Conservation (phyloP, 92 coral and sea anemone genomes). For the Desmophyllum pertusum region DNA sequence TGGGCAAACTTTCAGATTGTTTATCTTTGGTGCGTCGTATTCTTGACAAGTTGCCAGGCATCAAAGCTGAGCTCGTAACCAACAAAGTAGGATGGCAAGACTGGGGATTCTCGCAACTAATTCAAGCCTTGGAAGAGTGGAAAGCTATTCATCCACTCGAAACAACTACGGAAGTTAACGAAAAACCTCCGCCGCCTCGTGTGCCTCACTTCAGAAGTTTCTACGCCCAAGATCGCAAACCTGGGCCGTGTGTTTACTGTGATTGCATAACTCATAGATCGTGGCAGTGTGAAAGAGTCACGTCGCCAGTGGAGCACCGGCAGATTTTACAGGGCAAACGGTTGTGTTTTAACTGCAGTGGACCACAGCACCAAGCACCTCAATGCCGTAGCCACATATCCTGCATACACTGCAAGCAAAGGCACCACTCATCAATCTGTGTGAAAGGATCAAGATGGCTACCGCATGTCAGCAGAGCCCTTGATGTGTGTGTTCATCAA, state of each 20-base stretch:
- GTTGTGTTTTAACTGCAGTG: slow-evolving; percentile 55
- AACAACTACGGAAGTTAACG: background rate
- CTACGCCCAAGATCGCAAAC: slow-evolving; percentile 12
- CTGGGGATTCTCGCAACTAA: slow-evolving; percentile 58
- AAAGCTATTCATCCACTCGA: slow-evolving; percentile 58
- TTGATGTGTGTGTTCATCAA: slow-evolving; percentile 21
- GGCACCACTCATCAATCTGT: slow-evolving; percentile 56
- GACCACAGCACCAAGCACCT: slow-evolving; percentile 27
- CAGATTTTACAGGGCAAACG: slow-evolving; percentile 34
- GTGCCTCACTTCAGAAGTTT: slow-evolving; percentile 32
- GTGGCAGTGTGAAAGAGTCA: slow-evolving; percentile 48
- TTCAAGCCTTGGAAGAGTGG: slow-evolving; percentile 59
- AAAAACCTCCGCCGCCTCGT: background rate
- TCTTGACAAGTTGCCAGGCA: slow-evolving; percentile 57
- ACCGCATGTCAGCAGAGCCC: slow-evolving; percentile 44
- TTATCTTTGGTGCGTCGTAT: slow-evolving; percentile 52
- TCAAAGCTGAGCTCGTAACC: slow-evolving; percentile 53
- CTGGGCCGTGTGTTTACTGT: slow-evolving; percentile 56
- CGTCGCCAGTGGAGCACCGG: slow-evolving; percentile 32
- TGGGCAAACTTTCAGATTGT: slow-evolving; percentile 54
- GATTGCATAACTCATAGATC: slow-evolving; percentile 56
- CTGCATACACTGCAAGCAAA: slow-evolving; percentile 60
- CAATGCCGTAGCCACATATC: slow-evolving; percentile 49
- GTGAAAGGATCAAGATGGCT: slow-evolving; percentile 45
- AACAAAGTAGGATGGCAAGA: slow-evolving; percentile 56